Evolutionary conservation across 2,888 invertebrate species (phyloP), one percentile per base, ranked within the genome.

Genomic region (Andrena bicolor): DNA sequence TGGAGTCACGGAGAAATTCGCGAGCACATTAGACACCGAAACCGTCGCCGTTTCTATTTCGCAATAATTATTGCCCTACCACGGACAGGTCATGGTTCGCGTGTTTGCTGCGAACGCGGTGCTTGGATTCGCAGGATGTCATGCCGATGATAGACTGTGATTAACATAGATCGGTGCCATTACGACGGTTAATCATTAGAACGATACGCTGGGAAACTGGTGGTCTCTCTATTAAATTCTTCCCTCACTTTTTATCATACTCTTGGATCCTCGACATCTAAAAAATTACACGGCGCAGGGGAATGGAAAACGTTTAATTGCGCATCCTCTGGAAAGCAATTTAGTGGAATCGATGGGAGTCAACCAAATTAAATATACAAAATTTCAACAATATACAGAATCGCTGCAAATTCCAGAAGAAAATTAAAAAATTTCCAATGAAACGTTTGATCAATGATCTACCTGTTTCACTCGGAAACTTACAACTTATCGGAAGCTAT

Each of bases 131-230:
- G 88, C 90, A 90, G 91, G 91, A 91, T 92, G 90, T 90, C 90
- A 89, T 90, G 91, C 79, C 85, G 90, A 91, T 91, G 90, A 91
- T 91, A 85, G 89, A 76, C 79, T 77, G 85, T 88, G 84, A 90
- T 91, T 89, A 91, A 84, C 90, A 84, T 86, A 86, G 88, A 90
- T 90, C 89, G 83, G 85, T 88, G 85, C 84, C 87, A 91, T 92
- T 91, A 91, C 74, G 85, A 83, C 58, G 78, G 86, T 89, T 89
- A 90, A 89, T 92, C 90, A 81, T 91, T 87, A 89, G 90, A 90
- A 90, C 91, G 86, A 79, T 76, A 74, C 82, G 77, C 64, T 64
- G 84, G 64, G 71, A 65, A 80, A 80, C 64, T 80, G 81, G 72
- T 60, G 84, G 77, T 78, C 80, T 70, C 76, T 73, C 48, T 13